Evolutionary conservation across 2,113 vertebrate genomes (phyloP).

Genomic region (Chlorodrepanis virens): DNA sequence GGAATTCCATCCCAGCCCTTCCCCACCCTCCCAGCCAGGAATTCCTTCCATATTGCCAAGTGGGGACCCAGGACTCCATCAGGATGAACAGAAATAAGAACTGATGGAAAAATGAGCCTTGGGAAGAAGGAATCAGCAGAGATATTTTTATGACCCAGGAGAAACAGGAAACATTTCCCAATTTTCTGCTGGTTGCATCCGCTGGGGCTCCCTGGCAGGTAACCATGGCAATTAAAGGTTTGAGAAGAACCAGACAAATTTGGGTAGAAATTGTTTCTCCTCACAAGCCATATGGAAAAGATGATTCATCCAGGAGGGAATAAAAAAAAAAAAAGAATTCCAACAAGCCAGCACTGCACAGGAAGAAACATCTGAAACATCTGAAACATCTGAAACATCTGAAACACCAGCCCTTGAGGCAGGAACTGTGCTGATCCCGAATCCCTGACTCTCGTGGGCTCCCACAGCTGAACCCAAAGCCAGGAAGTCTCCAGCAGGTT

Average conservation of each 20-base stretch:
- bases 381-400: not conserved
- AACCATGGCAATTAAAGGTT: constrained; percentile 39
- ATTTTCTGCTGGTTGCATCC: not conserved
- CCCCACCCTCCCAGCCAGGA: too few species aligned
- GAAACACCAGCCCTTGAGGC: not conserved
- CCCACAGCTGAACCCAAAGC: not conserved
- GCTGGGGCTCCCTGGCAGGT: not conserved
- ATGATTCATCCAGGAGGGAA: not conserved
- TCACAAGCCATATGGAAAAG: not conserved
- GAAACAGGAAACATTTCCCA: not conserved
- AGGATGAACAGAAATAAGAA: not conserved
- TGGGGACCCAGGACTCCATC: not conserved
- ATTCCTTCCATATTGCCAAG: not conserved
- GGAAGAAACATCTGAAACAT: not conserved
- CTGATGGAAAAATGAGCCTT: not conserved
- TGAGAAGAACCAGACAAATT: not conserved
- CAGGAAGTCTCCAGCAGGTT: not conserved
- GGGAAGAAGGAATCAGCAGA: not conserved
- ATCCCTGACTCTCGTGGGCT: rapidly evolving
- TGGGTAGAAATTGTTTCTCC: not conserved
- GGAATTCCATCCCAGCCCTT: rapidly evolving
- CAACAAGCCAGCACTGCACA: not conserved
- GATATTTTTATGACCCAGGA: not conserved
- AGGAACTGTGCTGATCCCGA: not conserved
- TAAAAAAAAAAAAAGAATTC: not conserved